Evolutionary conservation across 1,140 invertebrate species (phyloP).

Genomic region (Thaumatotibia leucotreta): DNA sequence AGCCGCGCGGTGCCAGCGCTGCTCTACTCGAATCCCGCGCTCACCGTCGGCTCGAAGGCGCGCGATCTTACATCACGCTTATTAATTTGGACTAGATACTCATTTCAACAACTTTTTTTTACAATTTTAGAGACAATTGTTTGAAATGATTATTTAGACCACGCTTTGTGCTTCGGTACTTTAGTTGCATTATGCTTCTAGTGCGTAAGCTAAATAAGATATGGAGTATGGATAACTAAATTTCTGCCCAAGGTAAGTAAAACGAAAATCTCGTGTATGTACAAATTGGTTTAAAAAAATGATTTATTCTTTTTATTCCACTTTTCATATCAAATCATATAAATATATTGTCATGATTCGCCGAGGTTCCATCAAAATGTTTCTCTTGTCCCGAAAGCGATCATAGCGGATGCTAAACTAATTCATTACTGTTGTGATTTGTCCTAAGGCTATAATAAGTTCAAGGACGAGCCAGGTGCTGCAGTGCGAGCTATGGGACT

Average conservation of each 20-base stretch:
- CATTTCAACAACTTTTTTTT: background rate
- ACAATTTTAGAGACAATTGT: too few relatives aligned
- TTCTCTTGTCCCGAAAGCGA: too few relatives aligned
- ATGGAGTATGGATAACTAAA: background rate
- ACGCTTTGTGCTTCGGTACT: background rate
- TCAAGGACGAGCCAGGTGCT: conserved; percentile 83
- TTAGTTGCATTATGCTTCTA: conserved; percentile 2
- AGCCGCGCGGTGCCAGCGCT: background rate
- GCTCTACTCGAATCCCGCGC: background rate
- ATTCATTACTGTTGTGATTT: conserved; percentile 47
- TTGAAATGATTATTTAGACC: background rate
- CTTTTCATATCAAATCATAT: background rate
- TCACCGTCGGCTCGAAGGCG: background rate
- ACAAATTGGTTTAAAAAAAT: background rate
- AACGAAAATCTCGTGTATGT: background rate
- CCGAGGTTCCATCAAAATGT: conserved; percentile 14
- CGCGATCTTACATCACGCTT: background rate
- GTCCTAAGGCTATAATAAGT: conserved; percentile 83
- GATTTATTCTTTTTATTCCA: background rate
- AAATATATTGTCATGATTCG: background rate
- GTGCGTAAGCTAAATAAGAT: background rate
- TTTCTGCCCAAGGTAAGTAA: background rate
- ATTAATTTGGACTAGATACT: background rate
- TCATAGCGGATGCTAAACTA: conserved; percentile 16
- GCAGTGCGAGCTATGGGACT: conserved; percentile 88